Evolutionary conservation across 2,113 vertebrate genomes (phyloP).

Genomic region (Cyprinodon brontotheroides): DNA sequence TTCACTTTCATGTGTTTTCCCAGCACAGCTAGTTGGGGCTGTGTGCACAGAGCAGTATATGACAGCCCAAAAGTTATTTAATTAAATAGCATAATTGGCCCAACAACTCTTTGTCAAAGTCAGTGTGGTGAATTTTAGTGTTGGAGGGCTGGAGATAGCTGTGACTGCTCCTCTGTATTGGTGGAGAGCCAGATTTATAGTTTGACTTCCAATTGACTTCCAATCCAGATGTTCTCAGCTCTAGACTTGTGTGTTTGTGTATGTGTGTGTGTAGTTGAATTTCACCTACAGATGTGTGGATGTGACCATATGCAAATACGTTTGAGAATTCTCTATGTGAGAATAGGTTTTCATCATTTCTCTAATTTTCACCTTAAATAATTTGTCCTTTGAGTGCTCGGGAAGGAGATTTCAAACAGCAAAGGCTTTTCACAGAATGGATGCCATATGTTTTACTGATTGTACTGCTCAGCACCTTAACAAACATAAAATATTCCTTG

Average conservation of each 20-base stretch:
- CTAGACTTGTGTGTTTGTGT: slow-evolving; percentile 36
- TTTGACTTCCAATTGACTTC: slow-evolving; percentile 75
- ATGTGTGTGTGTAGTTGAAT: slow-evolving; percentile 20
- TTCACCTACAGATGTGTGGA: slow-evolving; percentile 8
- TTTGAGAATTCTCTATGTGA: slow-evolving; percentile 9
- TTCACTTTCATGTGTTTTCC: no score
- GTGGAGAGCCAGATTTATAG: slow-evolving; percentile 53
- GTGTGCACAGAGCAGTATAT: no score
- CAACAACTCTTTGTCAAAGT: slow-evolving; percentile 65
- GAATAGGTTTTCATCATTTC: slow-evolving; percentile 8
- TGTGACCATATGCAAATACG: slow-evolving; percentile 9
- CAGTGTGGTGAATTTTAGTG: slow-evolving; percentile 52
- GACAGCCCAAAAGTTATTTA: no score
- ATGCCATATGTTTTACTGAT: not conserved
- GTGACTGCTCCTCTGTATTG: slow-evolving; percentile 62
- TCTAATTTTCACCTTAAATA: slow-evolving; percentile 21
- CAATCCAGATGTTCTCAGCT: slow-evolving; percentile 77
- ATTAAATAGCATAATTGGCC: no score
- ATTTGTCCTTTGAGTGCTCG: slow-evolving; percentile 9
- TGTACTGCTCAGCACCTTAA: no score
- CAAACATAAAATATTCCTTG: no score
- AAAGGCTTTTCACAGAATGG: not conserved
- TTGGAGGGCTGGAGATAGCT: slow-evolving; percentile 37
- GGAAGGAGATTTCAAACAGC: not conserved
- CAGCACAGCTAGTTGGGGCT: no score